These are phyloP conservation scores for Hassar affinis DNA, from an alignment of 2,113 vertebrate genomes.

Conservation along the genomic window DNA sequence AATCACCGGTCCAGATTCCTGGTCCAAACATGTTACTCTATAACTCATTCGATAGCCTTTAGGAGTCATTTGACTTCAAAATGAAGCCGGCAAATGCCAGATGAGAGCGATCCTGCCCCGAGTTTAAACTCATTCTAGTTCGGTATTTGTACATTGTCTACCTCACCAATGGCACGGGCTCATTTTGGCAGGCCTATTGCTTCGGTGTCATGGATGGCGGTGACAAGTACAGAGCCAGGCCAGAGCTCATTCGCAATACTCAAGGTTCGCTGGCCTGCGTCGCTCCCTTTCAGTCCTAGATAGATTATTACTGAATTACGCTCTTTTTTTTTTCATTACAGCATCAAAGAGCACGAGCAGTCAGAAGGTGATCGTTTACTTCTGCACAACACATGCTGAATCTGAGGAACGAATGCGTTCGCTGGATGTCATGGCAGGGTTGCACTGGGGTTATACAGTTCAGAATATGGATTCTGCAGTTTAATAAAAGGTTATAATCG, in stretches of 20 bases:
- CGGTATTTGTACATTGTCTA: neutral
- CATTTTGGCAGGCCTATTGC: constrained; percentile 51
- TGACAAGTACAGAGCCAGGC: constrained; percentile 67
- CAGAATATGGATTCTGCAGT: constrained; percentile 67
- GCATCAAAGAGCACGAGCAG: constrained; percentile 70
- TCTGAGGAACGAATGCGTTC: constrained; percentile 70
- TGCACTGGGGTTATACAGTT: constrained; percentile 66
- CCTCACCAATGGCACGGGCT: constrained; percentile 46
- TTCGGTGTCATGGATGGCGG: constrained; percentile 33
- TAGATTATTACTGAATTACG: constrained; percentile 72
- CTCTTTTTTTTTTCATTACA: constrained; percentile 69
- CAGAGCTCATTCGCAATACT: constrained; percentile 66
- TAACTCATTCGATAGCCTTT: constrained; percentile 38
- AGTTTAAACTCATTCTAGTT: constrained; percentile 18
- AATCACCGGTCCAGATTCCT: constrained; percentile 6
- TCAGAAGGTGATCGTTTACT: constrained; percentile 70
- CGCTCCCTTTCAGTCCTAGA: constrained; percentile 61
- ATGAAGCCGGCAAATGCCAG: constrained; percentile 54
- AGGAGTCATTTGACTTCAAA: constrained; percentile 31
- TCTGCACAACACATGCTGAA: constrained; percentile 51
- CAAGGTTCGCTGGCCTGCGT: constrained; percentile 60
- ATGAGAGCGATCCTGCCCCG: constrained; percentile 47
- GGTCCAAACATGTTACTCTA: constrained; percentile 38
- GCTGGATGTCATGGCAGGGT: constrained; percentile 67
- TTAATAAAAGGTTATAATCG: constrained; percentile 72